Conservation (phyloP, 1,140 invertebrate species). For the Drosophila pruinosa region DNA sequence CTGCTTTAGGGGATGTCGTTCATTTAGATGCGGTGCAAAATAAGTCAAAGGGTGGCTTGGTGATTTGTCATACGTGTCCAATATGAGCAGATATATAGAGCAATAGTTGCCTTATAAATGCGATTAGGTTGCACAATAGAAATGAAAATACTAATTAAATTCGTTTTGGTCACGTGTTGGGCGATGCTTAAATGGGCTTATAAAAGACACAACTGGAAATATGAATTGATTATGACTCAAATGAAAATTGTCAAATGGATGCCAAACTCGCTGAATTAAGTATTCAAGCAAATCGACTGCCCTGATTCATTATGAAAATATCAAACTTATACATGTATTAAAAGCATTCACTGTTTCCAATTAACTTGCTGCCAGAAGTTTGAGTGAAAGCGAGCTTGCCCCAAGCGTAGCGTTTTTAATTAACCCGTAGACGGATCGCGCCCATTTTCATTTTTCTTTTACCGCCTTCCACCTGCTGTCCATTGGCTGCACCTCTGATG, state of each 20-base stretch:
- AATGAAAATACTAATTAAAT: constrained; percentile 68
- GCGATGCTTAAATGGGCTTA: constrained; percentile 23
- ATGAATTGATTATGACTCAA: constrained; percentile 61
- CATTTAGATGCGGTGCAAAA: constrained; percentile 53
- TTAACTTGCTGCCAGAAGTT: constrained; percentile 64
- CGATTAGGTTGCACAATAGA: constrained; percentile 27
- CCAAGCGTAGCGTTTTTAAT: constrained; percentile 61
- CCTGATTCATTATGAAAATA: constrained; percentile 1
- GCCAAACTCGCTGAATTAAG: neutral
- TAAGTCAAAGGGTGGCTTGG: constrained; percentile 65
- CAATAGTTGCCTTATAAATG: constrained; percentile 34
- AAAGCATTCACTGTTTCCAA: constrained; percentile 45
- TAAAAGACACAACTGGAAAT: constrained; percentile 31
- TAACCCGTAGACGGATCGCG: constrained; percentile 40
- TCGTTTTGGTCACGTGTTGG: constrained; percentile 65
- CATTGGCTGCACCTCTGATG: constrained; percentile 73
- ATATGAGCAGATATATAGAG: constrained; percentile 42
- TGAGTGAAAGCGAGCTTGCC: constrained; percentile 57
- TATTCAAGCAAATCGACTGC: neutral
- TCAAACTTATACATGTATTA: neutral
- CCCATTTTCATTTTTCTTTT: constrained; percentile 23
- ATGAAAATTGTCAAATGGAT: constrained; percentile 13
- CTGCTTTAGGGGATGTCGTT: constrained; percentile 49
- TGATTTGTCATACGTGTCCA: constrained; percentile 27
- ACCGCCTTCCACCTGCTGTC: constrained; percentile 35